These are phyloP conservation scores for Entomobrya multifasciata DNA, from an alignment of 2,888 invertebrate genomes.

Conservation along the genomic window DNA sequence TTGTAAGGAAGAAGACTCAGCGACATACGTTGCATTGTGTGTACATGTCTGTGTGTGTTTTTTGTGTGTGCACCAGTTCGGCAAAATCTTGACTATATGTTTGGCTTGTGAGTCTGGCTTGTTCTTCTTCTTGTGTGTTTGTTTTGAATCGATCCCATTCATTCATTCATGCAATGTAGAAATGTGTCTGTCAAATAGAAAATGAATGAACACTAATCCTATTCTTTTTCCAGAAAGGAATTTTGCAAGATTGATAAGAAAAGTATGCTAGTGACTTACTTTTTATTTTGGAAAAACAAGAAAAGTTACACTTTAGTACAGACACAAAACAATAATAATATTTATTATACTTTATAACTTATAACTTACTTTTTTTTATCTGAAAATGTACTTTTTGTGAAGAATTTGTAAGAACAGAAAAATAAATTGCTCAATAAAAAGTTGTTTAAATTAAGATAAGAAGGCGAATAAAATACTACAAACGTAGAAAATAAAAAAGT, in stretches of 20 bases:
- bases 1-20: not conserved
- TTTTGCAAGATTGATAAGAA: conserved; percentile 35
- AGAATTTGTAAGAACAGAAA: conserved; percentile 31
- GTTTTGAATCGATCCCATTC: conserved; percentile 15
- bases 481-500: not conserved
- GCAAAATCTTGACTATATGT: no score
- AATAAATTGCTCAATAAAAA: conserved; percentile 42
- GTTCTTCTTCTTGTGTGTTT: conserved; percentile 3
- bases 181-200: conserved; percentile 17
- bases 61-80: not conserved
- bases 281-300: conserved; percentile 40
- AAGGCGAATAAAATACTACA: conserved; percentile 14
- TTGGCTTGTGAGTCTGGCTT: no score
- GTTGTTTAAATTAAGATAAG: conserved; percentile 39
- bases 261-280: conserved; percentile 28
- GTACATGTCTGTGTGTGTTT: not conserved
- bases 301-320: conserved; percentile 8
- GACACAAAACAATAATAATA: not conserved
- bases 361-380: not conserved
- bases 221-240: conserved; percentile 5
- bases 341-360: not conserved
- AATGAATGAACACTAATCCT: conserved; percentile 9
- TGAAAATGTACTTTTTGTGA: not conserved
- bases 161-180: not conserved
- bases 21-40: not conserved